These are phyloP conservation scores for Papilio polyxenes DNA, from an alignment of 1,140 invertebrate genomes.

Conservation along the genomic window DNA sequence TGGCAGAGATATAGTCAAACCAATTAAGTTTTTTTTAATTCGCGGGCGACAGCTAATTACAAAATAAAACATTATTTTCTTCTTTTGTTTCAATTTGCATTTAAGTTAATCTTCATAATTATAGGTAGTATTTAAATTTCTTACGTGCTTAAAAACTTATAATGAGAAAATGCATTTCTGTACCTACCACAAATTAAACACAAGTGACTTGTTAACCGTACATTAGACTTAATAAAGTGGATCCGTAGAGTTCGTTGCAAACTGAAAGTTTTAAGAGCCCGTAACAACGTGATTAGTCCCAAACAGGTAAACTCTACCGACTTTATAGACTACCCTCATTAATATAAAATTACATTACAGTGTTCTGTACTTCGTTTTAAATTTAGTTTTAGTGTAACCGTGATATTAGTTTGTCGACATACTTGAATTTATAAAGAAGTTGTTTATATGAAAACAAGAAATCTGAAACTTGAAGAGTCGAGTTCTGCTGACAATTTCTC, in stretches of 20 bases:
- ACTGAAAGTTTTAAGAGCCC: slow-evolving; percentile 3
- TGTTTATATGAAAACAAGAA: not conserved
- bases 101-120: too few species aligned
- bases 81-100: too few species aligned
- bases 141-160: too few species aligned
- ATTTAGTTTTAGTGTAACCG: not conserved
- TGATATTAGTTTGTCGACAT: not conserved
- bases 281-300: slow-evolving; percentile 5
- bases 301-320: not conserved
- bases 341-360: not conserved
- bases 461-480: not conserved
- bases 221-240: not conserved
- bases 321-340: not conserved
- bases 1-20: too few species aligned
- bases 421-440: not conserved
- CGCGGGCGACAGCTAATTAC: too few species aligned
- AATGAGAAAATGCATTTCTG: not conserved
- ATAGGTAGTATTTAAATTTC: too few species aligned
- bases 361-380: not conserved
- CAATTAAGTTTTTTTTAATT: too few species aligned
- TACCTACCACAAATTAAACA: not conserved
- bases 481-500: not conserved
- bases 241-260: not conserved
- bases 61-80: too few species aligned
- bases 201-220: not conserved